Percentiles rank a stretch among this genome's conserved stretches.
phyloP scores from a whole-genome alignment of 2,113 vertebrate genomes.

The Anser cygnoides region DNA sequence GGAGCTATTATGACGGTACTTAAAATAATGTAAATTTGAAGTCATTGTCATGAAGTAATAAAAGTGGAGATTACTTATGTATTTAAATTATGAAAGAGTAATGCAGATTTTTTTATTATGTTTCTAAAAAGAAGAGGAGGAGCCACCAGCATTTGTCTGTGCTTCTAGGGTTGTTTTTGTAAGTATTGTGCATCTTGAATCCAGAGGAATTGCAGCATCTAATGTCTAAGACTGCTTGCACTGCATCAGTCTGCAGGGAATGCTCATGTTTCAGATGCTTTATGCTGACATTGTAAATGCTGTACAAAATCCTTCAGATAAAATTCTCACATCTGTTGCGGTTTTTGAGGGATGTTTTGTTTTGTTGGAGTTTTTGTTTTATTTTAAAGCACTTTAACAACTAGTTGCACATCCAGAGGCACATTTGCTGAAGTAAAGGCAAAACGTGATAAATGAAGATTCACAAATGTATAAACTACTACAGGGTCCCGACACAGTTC shows the following conservation, averaged over 20 bases:
- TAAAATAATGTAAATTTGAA: constrained; percentile 97
- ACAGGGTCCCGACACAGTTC: not conserved
- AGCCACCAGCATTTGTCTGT: constrained; percentile 84
- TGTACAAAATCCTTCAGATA: constrained; percentile 66
- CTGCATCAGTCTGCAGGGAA: constrained; percentile 60
- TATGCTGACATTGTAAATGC: constrained; percentile 70
- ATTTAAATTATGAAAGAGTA: constrained; percentile 85
- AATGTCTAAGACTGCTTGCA: constrained; percentile 53
- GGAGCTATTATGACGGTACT: constrained; percentile 87
- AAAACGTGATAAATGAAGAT: not conserved
- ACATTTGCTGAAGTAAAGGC: not conserved
- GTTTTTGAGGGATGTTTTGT: constrained; percentile 12
- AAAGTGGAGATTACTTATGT: constrained; percentile 91
- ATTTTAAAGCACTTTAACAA: constrained; percentile 66
- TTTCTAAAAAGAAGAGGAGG: constrained; percentile 81
- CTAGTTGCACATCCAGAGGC: not conserved
- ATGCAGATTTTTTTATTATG: constrained; percentile 78
- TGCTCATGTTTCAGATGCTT: constrained; percentile 60
- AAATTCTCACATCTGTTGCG: constrained; percentile 19
- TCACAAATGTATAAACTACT: not conserved
- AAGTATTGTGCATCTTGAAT: constrained; percentile 66
- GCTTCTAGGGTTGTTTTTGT: constrained; percentile 80
- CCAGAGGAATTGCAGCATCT: constrained; percentile 46
- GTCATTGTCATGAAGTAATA: constrained; percentile 95
- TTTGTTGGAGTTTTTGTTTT: constrained; percentile 5